Base-by-base conservation (phyloP, 2,888 invertebrate genomes). In the Iphiclides podalirius region DNA sequence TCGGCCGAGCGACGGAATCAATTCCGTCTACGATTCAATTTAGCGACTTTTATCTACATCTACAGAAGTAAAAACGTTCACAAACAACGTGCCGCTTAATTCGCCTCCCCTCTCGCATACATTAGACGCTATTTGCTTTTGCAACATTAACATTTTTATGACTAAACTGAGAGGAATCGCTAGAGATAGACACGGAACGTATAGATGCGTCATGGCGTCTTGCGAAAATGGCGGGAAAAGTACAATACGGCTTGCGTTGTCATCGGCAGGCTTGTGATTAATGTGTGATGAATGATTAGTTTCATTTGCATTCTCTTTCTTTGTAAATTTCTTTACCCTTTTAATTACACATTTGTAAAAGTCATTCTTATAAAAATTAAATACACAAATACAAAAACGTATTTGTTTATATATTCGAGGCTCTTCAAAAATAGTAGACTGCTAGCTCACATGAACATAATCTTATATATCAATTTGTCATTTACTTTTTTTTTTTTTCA, bases 91-190 rank as follows among this genome's bases (percentile, higher is more conserved):
- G 66, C 61, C 64, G 66, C 74, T 64, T 84, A 79, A 79, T 83
- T 80, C 76, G 1, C 50, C 64, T 66, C 70, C 76, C 84, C 85
- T n/a, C 77, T 68, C 70, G 86, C 80, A 84, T 86, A 87, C 68
- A 87, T 87, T 86, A 86, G 67, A 64, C 74, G 72, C 72, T 82
- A 73, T 84, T 86, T 88, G 86, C 86, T 85, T 85, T 83, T 79
- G 78, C 75, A 68, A 75, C 84, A 87, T 88, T 88, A 83, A 86
- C 87, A 88, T 87, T 88, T 88, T 88, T 88, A 88, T 87, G 81
- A 83, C 84, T 82, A 77, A 77, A 81, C 79, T 76, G 74, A 81
- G 79, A 80, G 76, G 72, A 83, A 84, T 82, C 82, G 78, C 81
- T 83, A 79, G 78, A 70, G 78, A 66, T 61, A 68, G 67, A 69